Base-by-base conservation (phyloP, 1,140 invertebrate genomes). In the Stenopsyche tienmushanensis region DNA sequence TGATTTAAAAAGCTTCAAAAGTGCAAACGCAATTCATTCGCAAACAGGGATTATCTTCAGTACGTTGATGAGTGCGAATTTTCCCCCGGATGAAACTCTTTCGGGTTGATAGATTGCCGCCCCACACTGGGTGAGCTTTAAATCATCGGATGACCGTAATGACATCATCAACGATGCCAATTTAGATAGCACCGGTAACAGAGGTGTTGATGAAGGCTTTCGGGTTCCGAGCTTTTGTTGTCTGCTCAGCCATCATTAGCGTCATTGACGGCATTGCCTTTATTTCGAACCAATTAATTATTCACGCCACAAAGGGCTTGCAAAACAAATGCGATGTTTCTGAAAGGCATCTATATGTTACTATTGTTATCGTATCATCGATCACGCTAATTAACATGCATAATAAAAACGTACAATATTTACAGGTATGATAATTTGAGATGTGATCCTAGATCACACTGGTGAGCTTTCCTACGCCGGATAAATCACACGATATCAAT, bases 161-260 rank as follows among this genome's bases (percentile, higher is more conserved):
- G 44, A 47, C 44, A 47, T 47, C 44, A 47, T 47, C 44, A 47
- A 18, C 44, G 44, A 47, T 47, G 44, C 44, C 44, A 47, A 47
- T 47, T 47, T 47, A 47, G 44, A 47, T 47, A 47, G 44, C 8
- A 15, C 44, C 10, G 44, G 7, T 34, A 13, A 34, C 13, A 13
- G 29, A 13, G 5, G 29, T 13, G 29, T 9, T n/a, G 34, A 39
- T 39, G 34, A n/a, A n/a, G 34, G 34, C 34, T 39, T 39, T 39
- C 34, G n/a, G 34, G 34, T n/a, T n/a, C 34, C 34, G 44, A 8
- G 44, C 44, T 47, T 47, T 47, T 47, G 44, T 47, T 47, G 44
- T 47, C 5, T 13, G 29, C 44, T 5, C 29, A 15, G 44, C 8
- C 44, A 18, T 47, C 44, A 47, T 47, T 47, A 47, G 44, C 10